Evolutionary conservation across 2,113 vertebrate genomes (phyloP).

Genomic region (Anolis carolinensis): DNA sequence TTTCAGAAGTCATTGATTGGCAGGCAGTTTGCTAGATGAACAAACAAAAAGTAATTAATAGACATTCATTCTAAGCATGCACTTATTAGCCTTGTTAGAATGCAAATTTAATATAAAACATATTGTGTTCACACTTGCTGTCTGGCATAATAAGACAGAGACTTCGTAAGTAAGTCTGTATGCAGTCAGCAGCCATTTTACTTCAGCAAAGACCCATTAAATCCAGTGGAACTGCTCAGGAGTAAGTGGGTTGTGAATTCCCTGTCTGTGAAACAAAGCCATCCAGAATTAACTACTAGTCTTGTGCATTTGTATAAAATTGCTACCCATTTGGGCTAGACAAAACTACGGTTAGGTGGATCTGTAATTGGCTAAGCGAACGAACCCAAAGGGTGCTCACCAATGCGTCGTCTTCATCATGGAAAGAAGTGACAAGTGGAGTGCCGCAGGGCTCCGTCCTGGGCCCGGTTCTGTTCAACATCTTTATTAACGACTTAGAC

Average conservation of each 20-base stretch:
- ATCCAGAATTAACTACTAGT: conserved; percentile 5
- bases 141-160: conserved; percentile 15
- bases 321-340: too few relatives aligned
- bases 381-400: too few relatives aligned
- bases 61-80: conserved; percentile 18
- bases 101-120: conserved; percentile 44
- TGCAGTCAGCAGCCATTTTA: not conserved
- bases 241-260: not conserved
- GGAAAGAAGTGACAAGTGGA: too few relatives aligned
- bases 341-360: too few relatives aligned
- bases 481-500: too few relatives aligned
- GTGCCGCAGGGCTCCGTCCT: too few relatives aligned
- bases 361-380: too few relatives aligned
- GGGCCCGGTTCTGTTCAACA: too few relatives aligned
- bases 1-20: conserved; percentile 24
- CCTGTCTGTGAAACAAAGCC: not conserved
- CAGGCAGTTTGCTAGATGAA: conserved; percentile 12
- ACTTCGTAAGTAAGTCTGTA: conserved; percentile 6
- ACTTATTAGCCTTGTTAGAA: conserved; percentile 39
- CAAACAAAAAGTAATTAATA: conserved; percentile 37
- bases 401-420: too few relatives aligned
- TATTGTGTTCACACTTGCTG: conserved; percentile 23
- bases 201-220: not conserved
- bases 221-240: not conserved
- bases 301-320: too few relatives aligned